A percentile compares a stretch with the other conserved stretches of the same genome.
Evolutionary conservation across 2,113 vertebrate genomes (phyloP).

Genomic region (Tetrax tetrax): DNA sequence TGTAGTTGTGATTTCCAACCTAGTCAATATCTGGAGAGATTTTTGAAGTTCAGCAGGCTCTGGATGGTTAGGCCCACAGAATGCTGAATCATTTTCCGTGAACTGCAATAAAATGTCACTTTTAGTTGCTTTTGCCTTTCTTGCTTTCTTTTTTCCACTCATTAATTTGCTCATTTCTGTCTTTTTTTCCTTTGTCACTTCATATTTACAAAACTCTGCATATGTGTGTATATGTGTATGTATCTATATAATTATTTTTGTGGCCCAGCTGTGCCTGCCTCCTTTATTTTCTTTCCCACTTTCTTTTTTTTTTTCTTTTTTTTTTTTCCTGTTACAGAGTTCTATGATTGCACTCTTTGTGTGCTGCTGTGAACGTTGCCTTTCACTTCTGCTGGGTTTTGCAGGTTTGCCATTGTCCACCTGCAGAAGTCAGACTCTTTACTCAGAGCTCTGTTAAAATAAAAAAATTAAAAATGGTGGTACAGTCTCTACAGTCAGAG

Average conservation of each 20-base stretch:
- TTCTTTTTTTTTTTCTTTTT: background rate
- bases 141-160: background rate
- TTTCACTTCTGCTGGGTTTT: background rate
- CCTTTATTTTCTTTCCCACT: background rate
- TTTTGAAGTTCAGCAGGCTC: background rate
- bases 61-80: background rate
- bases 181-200: background rate
- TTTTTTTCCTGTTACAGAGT: background rate
- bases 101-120: background rate
- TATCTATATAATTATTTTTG: background rate
- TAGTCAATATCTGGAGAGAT: background rate
- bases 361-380: background rate
- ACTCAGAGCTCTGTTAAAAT: background rate
- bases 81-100: conserved; percentile 12
- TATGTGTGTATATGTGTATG: background rate
- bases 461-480: background rate
- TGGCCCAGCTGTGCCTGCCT: background rate
- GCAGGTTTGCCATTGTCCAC: background rate
- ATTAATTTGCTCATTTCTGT: background rate
- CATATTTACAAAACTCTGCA: background rate
- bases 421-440: background rate
- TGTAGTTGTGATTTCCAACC: conserved; percentile 20
- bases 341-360: background rate
- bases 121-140: background rate
- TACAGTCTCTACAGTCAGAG: background rate